Percentiles rank a stretch among this genome's conserved stretches.
Conservation (phyloP, 2,797 vertebrate genomes). For the Chaenodraco wilsoni region DNA sequence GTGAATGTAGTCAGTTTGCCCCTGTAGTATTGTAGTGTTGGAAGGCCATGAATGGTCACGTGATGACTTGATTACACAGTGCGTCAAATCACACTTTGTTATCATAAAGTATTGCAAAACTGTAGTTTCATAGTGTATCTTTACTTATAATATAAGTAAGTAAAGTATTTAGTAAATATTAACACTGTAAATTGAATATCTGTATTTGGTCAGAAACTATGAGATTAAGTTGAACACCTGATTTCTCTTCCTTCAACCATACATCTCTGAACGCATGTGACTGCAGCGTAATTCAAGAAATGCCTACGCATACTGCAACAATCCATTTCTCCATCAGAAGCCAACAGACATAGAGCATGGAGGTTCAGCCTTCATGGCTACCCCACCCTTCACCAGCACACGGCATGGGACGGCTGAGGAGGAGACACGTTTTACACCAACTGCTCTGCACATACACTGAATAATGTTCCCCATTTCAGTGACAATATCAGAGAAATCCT, state of each 20-base stretch:
- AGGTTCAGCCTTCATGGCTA: conserved; percentile 25
- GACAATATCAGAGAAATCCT: conserved; percentile 50
- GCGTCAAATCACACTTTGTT: not conserved
- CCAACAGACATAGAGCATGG: conserved; percentile 22
- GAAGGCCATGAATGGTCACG: not conserved
- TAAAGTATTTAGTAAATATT: not conserved
- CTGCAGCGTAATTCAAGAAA: conserved; percentile 33
- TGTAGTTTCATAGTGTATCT: not conserved
- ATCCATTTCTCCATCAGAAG: conserved; percentile 44
- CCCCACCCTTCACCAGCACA: conserved; percentile 39
- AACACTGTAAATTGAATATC: not conserved
- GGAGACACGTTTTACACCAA: conserved; percentile 17
- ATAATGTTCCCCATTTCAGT: conserved; percentile 57
- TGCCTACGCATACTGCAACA: conserved; percentile 52
- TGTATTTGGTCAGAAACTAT: not conserved
- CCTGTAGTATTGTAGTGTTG: not conserved
- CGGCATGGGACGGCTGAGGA: not conserved
- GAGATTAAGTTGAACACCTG: not conserved
- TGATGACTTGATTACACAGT: not conserved
- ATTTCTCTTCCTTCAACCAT: not conserved
- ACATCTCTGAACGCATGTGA: conserved; percentile 20
- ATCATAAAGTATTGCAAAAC: not conserved
- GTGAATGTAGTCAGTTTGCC: not conserved
- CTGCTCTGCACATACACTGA: conserved; percentile 26
- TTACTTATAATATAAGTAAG: not conserved